Conservation (phyloP, 2,797 vertebrate genomes). For the Pogonophryne albipinna region DNA sequence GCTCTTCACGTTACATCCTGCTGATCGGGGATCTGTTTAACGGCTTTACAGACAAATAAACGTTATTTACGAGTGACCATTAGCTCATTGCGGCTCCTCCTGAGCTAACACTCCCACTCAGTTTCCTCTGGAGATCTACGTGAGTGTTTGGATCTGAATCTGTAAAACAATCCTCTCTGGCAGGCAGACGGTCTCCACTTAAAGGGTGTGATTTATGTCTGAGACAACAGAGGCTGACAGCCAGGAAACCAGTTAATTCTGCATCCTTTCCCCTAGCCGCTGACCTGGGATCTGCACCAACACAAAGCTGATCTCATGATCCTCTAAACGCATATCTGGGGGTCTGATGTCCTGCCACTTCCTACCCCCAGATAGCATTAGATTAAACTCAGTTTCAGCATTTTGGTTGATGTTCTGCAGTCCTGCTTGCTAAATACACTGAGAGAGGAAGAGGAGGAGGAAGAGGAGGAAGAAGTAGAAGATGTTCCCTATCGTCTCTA, state of each 20-base stretch:
- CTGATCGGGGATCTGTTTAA: not conserved
- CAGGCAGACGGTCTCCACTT: slow-evolving; percentile 6
- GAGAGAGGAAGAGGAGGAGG: too few relatives aligned
- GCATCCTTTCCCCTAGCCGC: slow-evolving; percentile 24
- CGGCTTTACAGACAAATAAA: slow-evolving; percentile 25
- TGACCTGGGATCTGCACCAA: slow-evolving; percentile 42
- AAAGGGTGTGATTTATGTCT: slow-evolving; percentile 45
- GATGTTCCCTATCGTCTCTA: too few relatives aligned
- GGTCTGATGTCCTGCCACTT: slow-evolving; percentile 17
- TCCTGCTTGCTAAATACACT: too few relatives aligned
- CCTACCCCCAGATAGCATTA: slow-evolving; percentile 12
- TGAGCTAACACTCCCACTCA: slow-evolving; percentile 18
- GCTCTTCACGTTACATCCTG: slow-evolving; percentile 10
- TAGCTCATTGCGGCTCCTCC: slow-evolving; percentile 30
- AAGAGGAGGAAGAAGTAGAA: too few relatives aligned
- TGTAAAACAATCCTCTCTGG: slow-evolving; percentile 38
- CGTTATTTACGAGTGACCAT: slow-evolving; percentile 32
- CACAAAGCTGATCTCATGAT: slow-evolving; percentile 22
- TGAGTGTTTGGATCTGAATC: slow-evolving; percentile 36
- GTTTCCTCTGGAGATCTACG: slow-evolving; percentile 29
- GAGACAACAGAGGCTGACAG: slow-evolving; percentile 32
- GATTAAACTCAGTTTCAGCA: too few relatives aligned
- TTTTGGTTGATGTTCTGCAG: too few relatives aligned
- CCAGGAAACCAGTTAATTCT: slow-evolving; percentile 45
- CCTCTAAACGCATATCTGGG: not conserved